Evolutionary conservation across 2,888 invertebrate genomes (phyloP).

Genomic region (Euclidia mi): DNA sequence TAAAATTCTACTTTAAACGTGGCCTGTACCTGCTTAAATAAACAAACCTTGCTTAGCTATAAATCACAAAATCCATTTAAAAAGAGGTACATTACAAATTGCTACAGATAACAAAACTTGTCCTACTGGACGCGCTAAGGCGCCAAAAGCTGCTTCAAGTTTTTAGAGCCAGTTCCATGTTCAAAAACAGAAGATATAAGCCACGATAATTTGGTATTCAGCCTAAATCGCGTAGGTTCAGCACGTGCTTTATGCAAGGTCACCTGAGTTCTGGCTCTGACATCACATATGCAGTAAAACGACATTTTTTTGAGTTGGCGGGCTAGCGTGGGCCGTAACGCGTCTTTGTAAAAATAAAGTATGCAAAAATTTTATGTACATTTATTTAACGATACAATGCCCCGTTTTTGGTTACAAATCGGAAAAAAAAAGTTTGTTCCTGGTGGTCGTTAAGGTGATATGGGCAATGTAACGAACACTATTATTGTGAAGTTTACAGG

Average conservation of each 20-base stretch:
- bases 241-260: constrained; percentile 55
- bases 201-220: constrained; percentile 22
- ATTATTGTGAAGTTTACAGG: too few species aligned
- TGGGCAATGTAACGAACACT: background rate
- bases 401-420: constrained; percentile 39
- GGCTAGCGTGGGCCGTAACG: constrained; percentile 55
- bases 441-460: constrained; percentile 52
- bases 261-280: constrained; percentile 44
- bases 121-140: too few species aligned
- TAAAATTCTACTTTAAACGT: too few species aligned
- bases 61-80: too few species aligned
- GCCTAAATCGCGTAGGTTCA: constrained; percentile 49
- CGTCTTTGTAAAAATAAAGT: constrained; percentile 46
- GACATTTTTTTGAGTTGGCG: constrained; percentile 60
- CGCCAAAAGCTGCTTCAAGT: constrained; percentile 16
- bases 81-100: constrained; percentile 7
- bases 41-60: too few species aligned
- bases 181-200: constrained; percentile 16
- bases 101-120: constrained; percentile 1
- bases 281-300: constrained; percentile 62
- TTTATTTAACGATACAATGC: constrained; percentile 42
- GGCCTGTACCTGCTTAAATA: too few species aligned
- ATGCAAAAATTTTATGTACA: constrained; percentile 34
- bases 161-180: constrained; percentile 35
- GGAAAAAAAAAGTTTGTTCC: constrained; percentile 41